A percentile compares a stretch with the other conserved stretches of the same genome.
These are phyloP conservation scores for Phylloscopus whistleri DNA, from an alignment of 2,113 vertebrate species.

Conservation along the genomic window DNA sequence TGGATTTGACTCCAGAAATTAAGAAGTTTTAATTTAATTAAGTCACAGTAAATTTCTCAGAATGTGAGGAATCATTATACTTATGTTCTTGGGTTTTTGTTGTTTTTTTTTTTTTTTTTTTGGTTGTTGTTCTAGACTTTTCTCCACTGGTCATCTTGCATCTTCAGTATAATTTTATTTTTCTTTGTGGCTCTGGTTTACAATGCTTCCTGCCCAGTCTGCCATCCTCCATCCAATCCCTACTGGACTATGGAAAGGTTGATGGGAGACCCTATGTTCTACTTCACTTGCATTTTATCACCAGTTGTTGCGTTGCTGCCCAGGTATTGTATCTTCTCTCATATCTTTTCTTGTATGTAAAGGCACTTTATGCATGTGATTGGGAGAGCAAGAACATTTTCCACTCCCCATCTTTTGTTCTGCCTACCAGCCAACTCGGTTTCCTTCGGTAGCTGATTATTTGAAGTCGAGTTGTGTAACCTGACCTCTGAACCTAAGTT, in stretches of 20 bases:
- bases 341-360: background rate
- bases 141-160: conserved; percentile 89
- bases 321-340: conserved; percentile 73
- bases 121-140: conserved; percentile 81
- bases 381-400: background rate
- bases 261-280: conserved; percentile 88
- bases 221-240: conserved; percentile 92
- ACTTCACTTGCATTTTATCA: conserved; percentile 86
- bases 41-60: background rate
- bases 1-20: background rate
- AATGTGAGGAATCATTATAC: background rate
- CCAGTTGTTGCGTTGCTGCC: conserved; percentile 87
- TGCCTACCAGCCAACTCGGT: background rate
- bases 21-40: background rate
- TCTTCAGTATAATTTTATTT: conserved; percentile 88
- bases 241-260: conserved; percentile 94
- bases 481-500: too few relatives aligned
- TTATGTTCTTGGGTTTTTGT: background rate
- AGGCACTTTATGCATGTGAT: background rate
- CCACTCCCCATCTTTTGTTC: background rate
- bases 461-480: background rate
- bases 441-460: background rate
- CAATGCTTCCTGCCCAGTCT: conserved; percentile 87
- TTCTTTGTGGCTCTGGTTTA: conserved; percentile 89
- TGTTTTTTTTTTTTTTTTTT: background rate